phyloP scores from a whole-genome alignment of 53 echinoderm and acorn worm genomes.

The Hippasteria phrygiana region DNA sequence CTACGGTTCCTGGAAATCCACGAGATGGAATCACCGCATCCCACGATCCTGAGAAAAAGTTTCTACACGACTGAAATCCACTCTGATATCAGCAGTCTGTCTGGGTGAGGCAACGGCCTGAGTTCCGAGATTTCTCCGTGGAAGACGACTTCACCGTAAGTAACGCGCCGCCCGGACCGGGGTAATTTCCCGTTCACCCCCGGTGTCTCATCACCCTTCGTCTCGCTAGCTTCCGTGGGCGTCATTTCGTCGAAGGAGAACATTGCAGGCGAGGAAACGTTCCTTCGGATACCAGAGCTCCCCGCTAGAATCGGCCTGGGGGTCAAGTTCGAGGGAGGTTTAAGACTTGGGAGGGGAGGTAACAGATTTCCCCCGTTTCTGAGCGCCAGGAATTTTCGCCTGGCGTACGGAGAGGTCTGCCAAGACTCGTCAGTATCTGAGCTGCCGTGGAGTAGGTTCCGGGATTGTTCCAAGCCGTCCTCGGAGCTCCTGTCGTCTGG shows the following conservation, averaged over 20 bases:
- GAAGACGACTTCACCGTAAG: constrained; percentile 53
- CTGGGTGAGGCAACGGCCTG: constrained; percentile 27
- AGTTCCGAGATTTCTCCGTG: constrained; percentile 41
- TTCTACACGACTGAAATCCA: constrained; percentile 36
- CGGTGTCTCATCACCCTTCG: too few species aligned
- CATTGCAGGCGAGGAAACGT: constrained; percentile 38
- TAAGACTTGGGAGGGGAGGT: background rate
- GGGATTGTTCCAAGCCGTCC: constrained; percentile 26
- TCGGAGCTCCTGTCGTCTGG: constrained; percentile 17
- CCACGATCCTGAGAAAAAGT: background rate
- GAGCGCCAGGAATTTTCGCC: constrained; percentile 14
- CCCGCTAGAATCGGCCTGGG: constrained; percentile 38
- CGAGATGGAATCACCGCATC: too few species aligned
- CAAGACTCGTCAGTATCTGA: constrained; percentile 36
- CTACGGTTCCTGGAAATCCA: too few species aligned
- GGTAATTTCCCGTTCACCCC: constrained; percentile 3
- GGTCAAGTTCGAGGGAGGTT: background rate
- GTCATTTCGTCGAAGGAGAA: background rate
- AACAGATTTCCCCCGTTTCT: background rate
- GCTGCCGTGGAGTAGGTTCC: constrained; percentile 35
- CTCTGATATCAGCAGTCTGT: constrained; percentile 18
- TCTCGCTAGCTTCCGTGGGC: background rate
- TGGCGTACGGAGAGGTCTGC: constrained; percentile 29
- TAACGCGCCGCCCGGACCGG: constrained; percentile 44
- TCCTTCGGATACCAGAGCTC: constrained; percentile 2